Conservation (phyloP, 2,888 invertebrate species). For the Megalurothrips usitatus region DNA sequence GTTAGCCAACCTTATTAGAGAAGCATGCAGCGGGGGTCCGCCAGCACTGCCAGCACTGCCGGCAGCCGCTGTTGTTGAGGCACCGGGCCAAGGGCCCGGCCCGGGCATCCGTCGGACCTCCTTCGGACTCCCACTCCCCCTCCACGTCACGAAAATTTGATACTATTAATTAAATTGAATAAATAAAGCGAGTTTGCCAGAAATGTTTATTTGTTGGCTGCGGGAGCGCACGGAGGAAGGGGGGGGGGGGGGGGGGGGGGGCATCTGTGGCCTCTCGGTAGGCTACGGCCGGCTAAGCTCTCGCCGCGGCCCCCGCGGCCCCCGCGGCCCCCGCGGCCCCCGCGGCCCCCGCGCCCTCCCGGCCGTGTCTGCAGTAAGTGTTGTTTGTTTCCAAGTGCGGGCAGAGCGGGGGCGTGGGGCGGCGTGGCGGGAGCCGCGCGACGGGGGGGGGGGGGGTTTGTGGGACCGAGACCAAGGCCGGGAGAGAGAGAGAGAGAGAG, state of each 20-base stretch:
- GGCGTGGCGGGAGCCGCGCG: not conserved
- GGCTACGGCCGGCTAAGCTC: not conserved
- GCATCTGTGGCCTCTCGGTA: constrained; percentile 2
- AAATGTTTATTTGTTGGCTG: constrained; percentile 19
- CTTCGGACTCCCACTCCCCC: too few relatives aligned
- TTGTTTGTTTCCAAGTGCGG: constrained; percentile 22
- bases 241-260: not conserved
- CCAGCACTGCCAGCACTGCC: not conserved
- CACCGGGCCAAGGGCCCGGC: not conserved
- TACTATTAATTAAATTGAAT: constrained; percentile 24
- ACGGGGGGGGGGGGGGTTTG: not conserved
- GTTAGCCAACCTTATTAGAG: constrained; percentile 8
- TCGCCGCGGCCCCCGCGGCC: not conserved
- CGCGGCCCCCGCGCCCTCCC: not conserved
- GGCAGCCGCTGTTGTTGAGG: not conserved
- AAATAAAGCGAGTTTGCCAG: constrained; percentile 23
- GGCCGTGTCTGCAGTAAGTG: constrained; percentile 23
- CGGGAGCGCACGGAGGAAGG: not conserved
- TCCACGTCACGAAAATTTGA: constrained; percentile 9
- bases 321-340: not conserved
- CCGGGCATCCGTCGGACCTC: too few relatives aligned
- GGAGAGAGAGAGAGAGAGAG: not conserved
- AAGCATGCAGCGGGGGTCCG: not conserved
- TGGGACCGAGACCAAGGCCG: too few relatives aligned
- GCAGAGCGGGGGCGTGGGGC: not conserved